A percentile compares a stretch with the other conserved stretches of the same genome.
These are phyloP conservation scores for Pemphredon lugubris DNA, from an alignment of 2,888 invertebrate genomes.

Conservation along the genomic window DNA sequence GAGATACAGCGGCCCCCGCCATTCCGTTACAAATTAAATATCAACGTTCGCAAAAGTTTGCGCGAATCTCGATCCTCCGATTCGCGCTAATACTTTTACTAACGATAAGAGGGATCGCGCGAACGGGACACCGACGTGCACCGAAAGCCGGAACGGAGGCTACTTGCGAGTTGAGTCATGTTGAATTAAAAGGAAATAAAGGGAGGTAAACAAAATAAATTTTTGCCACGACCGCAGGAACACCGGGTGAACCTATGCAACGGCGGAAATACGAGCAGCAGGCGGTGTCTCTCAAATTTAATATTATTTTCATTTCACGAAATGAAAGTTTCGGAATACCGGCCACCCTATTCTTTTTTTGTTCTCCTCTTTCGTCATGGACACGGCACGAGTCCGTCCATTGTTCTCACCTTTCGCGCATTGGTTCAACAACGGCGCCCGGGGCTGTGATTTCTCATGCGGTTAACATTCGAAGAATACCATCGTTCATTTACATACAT, in stretches of 20 bases:
- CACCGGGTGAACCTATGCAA: slow-evolving; percentile 34
- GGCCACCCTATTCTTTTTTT: too few species aligned
- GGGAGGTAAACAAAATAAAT: slow-evolving; percentile 21
- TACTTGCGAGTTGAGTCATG: too few species aligned
- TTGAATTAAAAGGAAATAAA: slow-evolving; percentile 6
- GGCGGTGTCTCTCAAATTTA: slow-evolving; percentile 55
- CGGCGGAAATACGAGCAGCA: slow-evolving; percentile 47
- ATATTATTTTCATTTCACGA: slow-evolving; percentile 65
- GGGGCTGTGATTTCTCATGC: slow-evolving; percentile 35
- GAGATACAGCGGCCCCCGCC: too few species aligned
- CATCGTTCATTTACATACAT: slow-evolving; percentile 42
- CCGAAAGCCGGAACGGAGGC: too few species aligned
- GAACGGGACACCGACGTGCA: too few species aligned
- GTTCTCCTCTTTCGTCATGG: slow-evolving; percentile 19
- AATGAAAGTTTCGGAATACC: slow-evolving; percentile 59
- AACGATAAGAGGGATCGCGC: too few species aligned
- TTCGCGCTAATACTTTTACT: too few species aligned
- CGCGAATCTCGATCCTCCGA: too few species aligned
- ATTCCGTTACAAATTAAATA: too few species aligned
- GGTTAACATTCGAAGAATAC: slow-evolving; percentile 39
- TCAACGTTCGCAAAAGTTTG: too few species aligned
- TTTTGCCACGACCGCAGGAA: slow-evolving; percentile 17
- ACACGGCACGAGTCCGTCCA: slow-evolving; percentile 9
- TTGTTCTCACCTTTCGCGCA: slow-evolving; percentile 46
- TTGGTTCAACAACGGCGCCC: slow-evolving; percentile 22